Evolutionary conservation across 2,888 invertebrate species (phyloP).

Genomic region (Epirrhoe alternata): DNA sequence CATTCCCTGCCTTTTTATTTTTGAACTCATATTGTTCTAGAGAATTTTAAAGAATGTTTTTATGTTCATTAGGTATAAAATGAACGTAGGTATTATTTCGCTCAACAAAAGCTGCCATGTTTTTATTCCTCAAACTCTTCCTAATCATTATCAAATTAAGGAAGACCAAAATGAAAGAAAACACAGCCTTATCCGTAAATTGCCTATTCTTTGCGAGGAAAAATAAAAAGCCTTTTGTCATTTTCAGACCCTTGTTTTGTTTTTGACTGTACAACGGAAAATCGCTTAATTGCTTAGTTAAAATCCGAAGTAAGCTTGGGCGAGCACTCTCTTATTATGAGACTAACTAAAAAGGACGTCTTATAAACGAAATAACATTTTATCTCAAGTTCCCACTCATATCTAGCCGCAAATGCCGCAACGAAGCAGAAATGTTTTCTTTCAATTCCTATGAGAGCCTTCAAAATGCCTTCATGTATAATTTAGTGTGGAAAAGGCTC

Average conservation of each 20-base stretch:
- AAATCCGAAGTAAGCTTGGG: conserved; percentile 14
- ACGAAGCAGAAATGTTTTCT: conserved; percentile 47
- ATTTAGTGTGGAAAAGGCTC: conserved; percentile 44
- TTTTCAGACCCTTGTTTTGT: conserved; percentile 37
- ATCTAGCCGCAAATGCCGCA: conserved; percentile 25
- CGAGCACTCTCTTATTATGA: conserved; percentile 13
- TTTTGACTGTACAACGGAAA: conserved; percentile 37
- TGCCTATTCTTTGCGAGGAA: conserved; percentile 33
- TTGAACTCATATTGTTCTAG: not conserved
- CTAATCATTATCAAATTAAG: conserved; percentile 37
- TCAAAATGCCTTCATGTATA: conserved; percentile 51
- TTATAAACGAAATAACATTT: conserved; percentile 8
- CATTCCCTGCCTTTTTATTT: not conserved
- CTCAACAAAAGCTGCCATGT: conserved; percentile 6
- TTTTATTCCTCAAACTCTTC: conserved; percentile 24
- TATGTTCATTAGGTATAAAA: too few relatives aligned
- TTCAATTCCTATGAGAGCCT: conserved; percentile 47
- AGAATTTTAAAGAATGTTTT: not conserved
- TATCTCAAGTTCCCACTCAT: conserved; percentile 19
- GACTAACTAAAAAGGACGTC: not conserved
- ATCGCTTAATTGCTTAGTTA: conserved; percentile 32
- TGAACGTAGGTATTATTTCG: conserved; percentile 5
- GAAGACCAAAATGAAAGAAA: conserved; percentile 30
- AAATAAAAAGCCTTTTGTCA: conserved; percentile 41
- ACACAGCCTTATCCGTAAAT: conserved; percentile 33